Evolutionary conservation across 2,797 vertebrate genomes (phyloP), one percentile per base, ranked within the genome.

Genomic region (Micrastur ruficollis): DNA sequence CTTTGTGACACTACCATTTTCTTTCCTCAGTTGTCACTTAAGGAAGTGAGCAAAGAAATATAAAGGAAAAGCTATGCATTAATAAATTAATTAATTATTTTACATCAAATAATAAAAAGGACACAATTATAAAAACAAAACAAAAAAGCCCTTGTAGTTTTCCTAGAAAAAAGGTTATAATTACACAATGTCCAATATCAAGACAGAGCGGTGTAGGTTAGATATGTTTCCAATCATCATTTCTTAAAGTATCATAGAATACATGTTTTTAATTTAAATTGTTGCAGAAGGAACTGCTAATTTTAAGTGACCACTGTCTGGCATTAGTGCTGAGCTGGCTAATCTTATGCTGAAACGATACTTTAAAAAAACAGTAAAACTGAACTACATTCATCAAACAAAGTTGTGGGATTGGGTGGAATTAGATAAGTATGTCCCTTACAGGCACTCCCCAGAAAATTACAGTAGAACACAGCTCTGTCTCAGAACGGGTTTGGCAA

Each of bases 81-180:
- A 98, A 98, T 98, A 98, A 98, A 98, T 98, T 98, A 98, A 98
- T 98, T 98, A 98, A 98, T 97, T 96, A 95, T 98, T 98, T 97
- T 97, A 97, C 98, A 98, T 98, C 96, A 98, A 98, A 98, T 97
- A 98, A 98, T 97, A 98, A 98, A 97, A 97, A 97, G 95, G 95
- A 96, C 97, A 97, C 93, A 97, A 96, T 97, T 97, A 97, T 91
- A 86, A 97, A 97, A 94, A 96, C 81, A 95, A 92, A 91, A 90
- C 96, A 90, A 95, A 96, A 95, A 62, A 44, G 7, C 7, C 22
- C 79, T 96, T 96, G 93, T 50, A 52, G 22, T 94, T 97, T 96
- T 96, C 89, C 92, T 90, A 98, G 96, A 86, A 89, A 96, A 97
- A 83, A 74, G 47, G 46, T 76, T 65, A 74, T 87, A 61, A 91